Conservation (phyloP, 23 tunicate species). For the Trididemnum nubilum region DNA sequence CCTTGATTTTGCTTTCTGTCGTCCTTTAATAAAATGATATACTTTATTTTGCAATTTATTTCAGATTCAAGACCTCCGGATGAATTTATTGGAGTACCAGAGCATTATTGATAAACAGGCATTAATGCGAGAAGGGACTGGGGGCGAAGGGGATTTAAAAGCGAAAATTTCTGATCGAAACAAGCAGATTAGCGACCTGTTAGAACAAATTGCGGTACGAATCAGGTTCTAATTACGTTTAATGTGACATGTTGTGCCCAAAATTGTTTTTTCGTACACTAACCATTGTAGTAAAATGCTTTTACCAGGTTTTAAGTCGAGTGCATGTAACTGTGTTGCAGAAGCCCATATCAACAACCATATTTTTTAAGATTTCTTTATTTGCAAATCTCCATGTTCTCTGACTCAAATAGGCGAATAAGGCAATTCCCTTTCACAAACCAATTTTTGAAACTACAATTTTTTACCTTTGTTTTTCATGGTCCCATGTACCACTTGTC, state of each 20-base stretch:
- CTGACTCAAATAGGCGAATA: too few species aligned
- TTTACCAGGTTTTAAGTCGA: not conserved
- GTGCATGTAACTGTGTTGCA: not conserved
- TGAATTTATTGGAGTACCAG: conserved; percentile 58
- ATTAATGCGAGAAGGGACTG: conserved; percentile 25
- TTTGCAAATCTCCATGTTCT: too few species aligned
- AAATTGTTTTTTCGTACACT: too few species aligned
- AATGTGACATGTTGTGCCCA: too few species aligned
- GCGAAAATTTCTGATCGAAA: conserved; percentile 73
- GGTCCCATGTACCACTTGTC: too few species aligned
- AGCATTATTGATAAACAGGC: conserved; percentile 59
- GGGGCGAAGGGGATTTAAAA: conserved; percentile 56
- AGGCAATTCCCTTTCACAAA: too few species aligned
- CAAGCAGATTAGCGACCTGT: conserved; percentile 77
- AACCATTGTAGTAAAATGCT: not conserved
- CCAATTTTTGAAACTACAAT: too few species aligned
- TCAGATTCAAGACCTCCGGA: conserved; percentile 57
- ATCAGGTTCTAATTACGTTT: not conserved
- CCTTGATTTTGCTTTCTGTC: not conserved
- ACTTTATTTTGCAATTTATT: too few species aligned
- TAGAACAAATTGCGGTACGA: conserved; percentile 75
- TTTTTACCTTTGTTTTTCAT: too few species aligned
- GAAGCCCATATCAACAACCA: not conserved
- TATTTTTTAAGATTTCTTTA: not conserved
- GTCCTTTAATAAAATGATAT: not conserved